These are phyloP conservation scores for Salvelinus sp. DNA, from an alignment of 2,113 vertebrate genomes.

Conservation along the genomic window DNA sequence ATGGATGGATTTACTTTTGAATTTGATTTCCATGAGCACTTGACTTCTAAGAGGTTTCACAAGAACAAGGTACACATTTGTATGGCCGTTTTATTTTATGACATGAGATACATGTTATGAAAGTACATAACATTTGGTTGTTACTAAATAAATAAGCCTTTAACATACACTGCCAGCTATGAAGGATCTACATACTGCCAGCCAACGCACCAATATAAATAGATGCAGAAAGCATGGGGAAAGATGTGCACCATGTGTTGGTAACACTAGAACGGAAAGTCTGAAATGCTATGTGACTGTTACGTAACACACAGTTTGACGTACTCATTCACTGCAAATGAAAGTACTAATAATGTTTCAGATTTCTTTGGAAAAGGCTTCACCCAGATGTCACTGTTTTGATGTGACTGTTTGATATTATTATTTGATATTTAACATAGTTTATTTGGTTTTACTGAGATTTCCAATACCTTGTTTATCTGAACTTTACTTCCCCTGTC, in stretches of 20 bases:
- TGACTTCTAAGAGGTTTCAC: neutral
- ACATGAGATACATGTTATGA: neutral
- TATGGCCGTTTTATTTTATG: neutral
- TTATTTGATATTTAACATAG: neutral
- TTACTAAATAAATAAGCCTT: neutral
- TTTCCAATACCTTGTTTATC: neutral
- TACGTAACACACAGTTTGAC: conserved; percentile 51
- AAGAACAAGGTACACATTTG: neutral
- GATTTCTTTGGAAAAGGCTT: too few relatives aligned
- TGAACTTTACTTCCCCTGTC: neutral
- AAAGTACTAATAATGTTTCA: neutral
- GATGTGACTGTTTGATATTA: too few relatives aligned
- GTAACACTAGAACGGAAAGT: conserved; percentile 78
- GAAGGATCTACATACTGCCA: conserved; percentile 14
- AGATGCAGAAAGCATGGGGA: conserved; percentile 61
- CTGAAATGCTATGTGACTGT: conserved; percentile 67
- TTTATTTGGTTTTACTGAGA: neutral
- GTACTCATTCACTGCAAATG: neutral
- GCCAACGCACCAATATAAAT: conserved; percentile 65
- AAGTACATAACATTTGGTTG: neutral
- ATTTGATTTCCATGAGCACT: too few relatives aligned
- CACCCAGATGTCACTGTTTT: too few relatives aligned
- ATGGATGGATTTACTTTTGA: too few relatives aligned
- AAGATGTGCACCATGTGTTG: conserved; percentile 65
- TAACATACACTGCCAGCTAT: neutral